Evolutionary conservation across 1,140 invertebrate species (phyloP).

Genomic region (Megalonaias nervosa): DNA sequence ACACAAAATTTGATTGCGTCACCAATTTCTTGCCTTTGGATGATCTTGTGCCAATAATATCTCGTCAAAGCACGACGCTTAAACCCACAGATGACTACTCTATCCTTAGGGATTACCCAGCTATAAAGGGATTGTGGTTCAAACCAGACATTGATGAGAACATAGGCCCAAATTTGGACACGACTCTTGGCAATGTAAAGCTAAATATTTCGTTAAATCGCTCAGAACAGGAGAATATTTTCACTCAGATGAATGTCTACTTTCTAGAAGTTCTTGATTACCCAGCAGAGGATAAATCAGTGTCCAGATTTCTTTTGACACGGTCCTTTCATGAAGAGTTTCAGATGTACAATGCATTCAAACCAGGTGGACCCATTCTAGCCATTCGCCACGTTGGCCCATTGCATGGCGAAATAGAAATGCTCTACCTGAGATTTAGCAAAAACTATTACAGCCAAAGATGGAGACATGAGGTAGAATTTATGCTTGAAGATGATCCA

Average conservation of each 20-base stretch:
- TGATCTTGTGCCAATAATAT: slow-evolving; percentile 45
- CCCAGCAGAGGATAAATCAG: slow-evolving; percentile 48
- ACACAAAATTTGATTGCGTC: slow-evolving; percentile 52
- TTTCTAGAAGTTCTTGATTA: slow-evolving; percentile 53
- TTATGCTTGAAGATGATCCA: slow-evolving; percentile 51
- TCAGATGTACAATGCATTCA: slow-evolving; percentile 42
- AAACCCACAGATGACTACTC: slow-evolving; percentile 47
- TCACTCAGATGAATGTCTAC: slow-evolving; percentile 49
- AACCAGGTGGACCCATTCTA: slow-evolving; percentile 45
- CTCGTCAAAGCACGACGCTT: slow-evolving; percentile 45
- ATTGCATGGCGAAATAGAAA: slow-evolving; percentile 23
- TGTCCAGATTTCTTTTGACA: slow-evolving; percentile 45
- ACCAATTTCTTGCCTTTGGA: slow-evolving; percentile 48
- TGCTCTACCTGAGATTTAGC: slow-evolving; percentile 41
- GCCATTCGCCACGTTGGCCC: slow-evolving; percentile 23
- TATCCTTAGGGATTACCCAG: slow-evolving; percentile 44
- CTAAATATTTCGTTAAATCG: slow-evolving; percentile 39
- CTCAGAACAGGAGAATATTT: slow-evolving; percentile 43
- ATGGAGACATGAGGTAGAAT: slow-evolving; percentile 48
- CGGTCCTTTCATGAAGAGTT: slow-evolving; percentile 39
- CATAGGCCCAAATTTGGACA: slow-evolving; percentile 37
- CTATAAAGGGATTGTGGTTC: slow-evolving; percentile 48
- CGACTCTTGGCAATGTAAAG: slow-evolving; percentile 44
- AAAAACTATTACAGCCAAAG: slow-evolving; percentile 38
- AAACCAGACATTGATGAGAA: slow-evolving; percentile 44